Evolutionary conservation across 2,797 vertebrate genomes (phyloP).

Genomic region (Euthynnus affinis): DNA sequence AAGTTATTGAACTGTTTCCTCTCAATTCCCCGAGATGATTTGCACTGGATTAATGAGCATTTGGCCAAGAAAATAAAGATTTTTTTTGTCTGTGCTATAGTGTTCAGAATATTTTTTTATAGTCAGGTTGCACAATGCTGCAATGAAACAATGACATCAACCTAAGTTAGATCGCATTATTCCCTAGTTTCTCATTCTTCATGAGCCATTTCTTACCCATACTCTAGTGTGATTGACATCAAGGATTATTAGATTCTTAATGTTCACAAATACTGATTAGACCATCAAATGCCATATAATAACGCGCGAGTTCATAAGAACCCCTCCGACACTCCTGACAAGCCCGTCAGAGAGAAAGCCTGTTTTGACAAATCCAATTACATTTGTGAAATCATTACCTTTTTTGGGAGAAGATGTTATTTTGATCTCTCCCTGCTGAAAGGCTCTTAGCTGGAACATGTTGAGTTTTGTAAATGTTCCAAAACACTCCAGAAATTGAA

Average conservation of each 20-base stretch:
- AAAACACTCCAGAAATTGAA: constrained; percentile 36
- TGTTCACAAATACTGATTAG: constrained; percentile 15
- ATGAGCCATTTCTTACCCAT: not conserved
- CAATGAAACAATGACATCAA: constrained; percentile 2
- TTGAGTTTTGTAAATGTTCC: constrained; percentile 24
- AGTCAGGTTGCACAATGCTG: no score
- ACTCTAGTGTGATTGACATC: constrained; percentile 22
- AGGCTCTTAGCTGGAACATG: constrained; percentile 17
- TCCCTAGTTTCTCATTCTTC: not conserved
- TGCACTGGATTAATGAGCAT: constrained; percentile 23
- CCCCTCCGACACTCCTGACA: constrained; percentile 10
- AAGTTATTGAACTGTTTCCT: constrained; percentile 6
- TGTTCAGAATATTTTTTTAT: constrained; percentile 8
- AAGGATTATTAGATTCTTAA: constrained; percentile 19
- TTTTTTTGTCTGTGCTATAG: not conserved
- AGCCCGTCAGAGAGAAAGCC: constrained; percentile 11
- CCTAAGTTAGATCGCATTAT: not conserved
- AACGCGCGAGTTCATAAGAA: constrained; percentile 35
- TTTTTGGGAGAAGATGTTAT: constrained; percentile 20
- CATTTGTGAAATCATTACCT: constrained; percentile 35
- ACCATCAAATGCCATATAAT: not conserved
- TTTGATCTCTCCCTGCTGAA: constrained; percentile 37
- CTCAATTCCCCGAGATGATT: constrained; percentile 1
- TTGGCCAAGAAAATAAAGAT: not conserved
- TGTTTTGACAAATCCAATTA: constrained; percentile 50